Evolutionary conservation across 64 coral and sea anemone species (phyloP).

Genomic region (Anthopleura sola): DNA sequence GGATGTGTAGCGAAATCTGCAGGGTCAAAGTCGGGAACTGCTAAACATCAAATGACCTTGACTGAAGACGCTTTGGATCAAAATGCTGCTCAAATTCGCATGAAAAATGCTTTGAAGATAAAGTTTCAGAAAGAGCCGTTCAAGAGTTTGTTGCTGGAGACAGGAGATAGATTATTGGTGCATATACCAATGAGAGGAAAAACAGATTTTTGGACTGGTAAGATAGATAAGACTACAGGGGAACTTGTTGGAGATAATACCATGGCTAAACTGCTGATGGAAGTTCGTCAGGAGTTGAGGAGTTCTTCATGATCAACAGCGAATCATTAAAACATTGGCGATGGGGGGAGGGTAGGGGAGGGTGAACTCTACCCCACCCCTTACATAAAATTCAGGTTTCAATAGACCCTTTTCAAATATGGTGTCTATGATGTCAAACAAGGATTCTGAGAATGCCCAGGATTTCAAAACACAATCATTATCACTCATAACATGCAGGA

Average conservation of each 20-base stretch:
- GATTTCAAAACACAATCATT: too few relatives aligned
- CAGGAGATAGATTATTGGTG: slow-evolving; percentile 38
- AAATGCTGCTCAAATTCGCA: slow-evolving; percentile 50
- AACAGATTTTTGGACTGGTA: slow-evolving; percentile 85
- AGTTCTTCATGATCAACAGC: neutral
- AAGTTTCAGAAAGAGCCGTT: slow-evolving; percentile 77
- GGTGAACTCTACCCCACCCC: too few relatives aligned
- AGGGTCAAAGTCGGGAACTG: slow-evolving; percentile 70
- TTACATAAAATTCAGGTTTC: too few relatives aligned
- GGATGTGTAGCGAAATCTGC: slow-evolving; percentile 73
- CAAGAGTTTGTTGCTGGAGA: slow-evolving; percentile 53
- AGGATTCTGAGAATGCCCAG: too few relatives aligned
- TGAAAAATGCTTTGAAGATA: slow-evolving; percentile 68
- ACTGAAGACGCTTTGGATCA: slow-evolving; percentile 59
- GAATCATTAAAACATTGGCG: neutral
- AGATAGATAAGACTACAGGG: slow-evolving; percentile 55
- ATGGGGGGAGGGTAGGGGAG: too few relatives aligned
- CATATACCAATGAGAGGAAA: slow-evolving; percentile 80
- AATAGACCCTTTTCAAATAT: too few relatives aligned
- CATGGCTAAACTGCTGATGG: slow-evolving; percentile 78
- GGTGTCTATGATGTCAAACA: too few relatives aligned
- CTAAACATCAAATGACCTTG: slow-evolving; percentile 54
- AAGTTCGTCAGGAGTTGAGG: slow-evolving; percentile 49
- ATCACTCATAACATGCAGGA: too few relatives aligned
- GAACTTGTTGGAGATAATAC: slow-evolving; percentile 79